Evolutionary conservation across 2,797 vertebrate species (phyloP).

Genomic region (Tachyglossus aculeatus): DNA sequence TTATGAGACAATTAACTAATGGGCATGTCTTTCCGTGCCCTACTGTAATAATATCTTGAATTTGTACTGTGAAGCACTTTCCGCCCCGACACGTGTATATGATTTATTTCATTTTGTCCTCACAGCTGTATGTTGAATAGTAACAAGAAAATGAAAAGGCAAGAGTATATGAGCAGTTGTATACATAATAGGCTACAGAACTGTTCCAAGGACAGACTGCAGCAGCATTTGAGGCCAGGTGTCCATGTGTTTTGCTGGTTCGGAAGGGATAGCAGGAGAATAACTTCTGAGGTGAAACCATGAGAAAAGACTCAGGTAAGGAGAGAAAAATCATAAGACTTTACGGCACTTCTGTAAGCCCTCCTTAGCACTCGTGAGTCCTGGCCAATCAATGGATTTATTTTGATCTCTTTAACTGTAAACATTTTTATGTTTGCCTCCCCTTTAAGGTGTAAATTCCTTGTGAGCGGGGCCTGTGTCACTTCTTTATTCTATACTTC

Average conservation of each 20-base stretch:
- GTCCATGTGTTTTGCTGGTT: not conserved
- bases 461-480: not conserved
- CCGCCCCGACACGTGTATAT: too few species aligned
- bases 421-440: not conserved
- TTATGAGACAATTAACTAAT: too few species aligned
- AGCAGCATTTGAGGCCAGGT: not conserved
- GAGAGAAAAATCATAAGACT: too few species aligned
- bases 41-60: too few species aligned
- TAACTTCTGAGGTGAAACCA: not conserved
- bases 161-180: not conserved
- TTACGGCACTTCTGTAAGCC: too few species aligned
- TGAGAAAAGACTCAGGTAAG: too few species aligned
- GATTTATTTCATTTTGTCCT: too few species aligned
- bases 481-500: not conserved
- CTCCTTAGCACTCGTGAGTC: too few species aligned
- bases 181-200: not conserved
- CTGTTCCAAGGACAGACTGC: not conserved
- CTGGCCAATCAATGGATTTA: too few species aligned
- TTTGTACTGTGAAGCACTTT: too few species aligned
- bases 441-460: not conserved
- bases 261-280: not conserved
- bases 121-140: slow-evolving; percentile 13
- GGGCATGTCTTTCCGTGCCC: too few species aligned
- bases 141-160: not conserved
- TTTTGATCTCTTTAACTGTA: too few species aligned